phyloP scores from a whole-genome alignment of 2,113 vertebrate species.

The Mirounga angustirostris region DNA sequence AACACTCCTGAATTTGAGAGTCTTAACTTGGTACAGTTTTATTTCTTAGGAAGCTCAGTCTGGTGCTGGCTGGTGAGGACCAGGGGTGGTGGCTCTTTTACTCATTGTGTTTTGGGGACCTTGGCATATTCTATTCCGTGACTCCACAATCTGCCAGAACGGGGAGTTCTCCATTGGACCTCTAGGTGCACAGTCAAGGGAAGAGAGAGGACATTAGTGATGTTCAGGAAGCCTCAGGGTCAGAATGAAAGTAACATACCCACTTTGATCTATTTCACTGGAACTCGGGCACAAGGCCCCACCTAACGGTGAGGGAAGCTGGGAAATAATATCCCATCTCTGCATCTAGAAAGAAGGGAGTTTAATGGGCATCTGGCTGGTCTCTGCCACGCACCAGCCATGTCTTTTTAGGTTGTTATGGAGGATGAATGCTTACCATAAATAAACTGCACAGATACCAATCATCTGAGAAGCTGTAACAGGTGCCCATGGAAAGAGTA shows the following conservation, averaged over 20 bases:
- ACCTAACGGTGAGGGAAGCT: background rate
- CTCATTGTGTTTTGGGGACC: background rate
- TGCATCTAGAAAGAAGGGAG: background rate
- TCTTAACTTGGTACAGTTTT: background rate
- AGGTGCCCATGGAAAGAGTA: background rate
- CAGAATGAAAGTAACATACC: background rate
- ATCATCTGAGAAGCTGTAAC: background rate
- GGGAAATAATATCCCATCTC: background rate
- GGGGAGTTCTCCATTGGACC: background rate
- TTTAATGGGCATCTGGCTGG: background rate
- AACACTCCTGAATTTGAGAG: background rate
- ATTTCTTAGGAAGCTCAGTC: background rate
- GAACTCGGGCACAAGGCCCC: background rate
- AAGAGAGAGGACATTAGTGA: background rate
- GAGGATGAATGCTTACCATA: background rate
- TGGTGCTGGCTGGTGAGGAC: background rate
- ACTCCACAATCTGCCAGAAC: background rate
- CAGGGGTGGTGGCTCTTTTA: background rate
- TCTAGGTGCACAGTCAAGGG: background rate
- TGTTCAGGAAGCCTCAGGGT: background rate
- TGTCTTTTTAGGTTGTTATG: background rate
- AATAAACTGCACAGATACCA: background rate
- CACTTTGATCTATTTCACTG: background rate
- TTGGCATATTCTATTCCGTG: background rate
- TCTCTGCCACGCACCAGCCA: background rate